These are phyloP conservation scores for Nothocercus nigrocapillus DNA, from an alignment of 2,113 vertebrate species.

Conservation along the genomic window DNA sequence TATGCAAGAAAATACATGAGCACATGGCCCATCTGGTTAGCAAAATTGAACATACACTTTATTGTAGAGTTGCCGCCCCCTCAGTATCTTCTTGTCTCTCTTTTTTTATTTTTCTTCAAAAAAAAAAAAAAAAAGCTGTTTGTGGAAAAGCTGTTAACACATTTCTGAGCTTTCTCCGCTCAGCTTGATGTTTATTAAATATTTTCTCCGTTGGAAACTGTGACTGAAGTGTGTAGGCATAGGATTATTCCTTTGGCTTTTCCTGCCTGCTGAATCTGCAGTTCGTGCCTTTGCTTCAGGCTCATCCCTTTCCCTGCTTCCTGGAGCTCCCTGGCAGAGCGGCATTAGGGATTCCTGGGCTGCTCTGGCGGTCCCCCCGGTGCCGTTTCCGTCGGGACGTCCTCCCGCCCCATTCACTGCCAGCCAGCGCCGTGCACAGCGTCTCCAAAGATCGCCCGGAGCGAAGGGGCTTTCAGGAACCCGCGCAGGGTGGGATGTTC, in stretches of 20 bases:
- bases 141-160: neutral
- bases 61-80: neutral
- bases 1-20: neutral
- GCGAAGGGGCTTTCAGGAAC: neutral
- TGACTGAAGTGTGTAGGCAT: neutral
- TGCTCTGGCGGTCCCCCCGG: accelerated
- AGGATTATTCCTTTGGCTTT: neutral
- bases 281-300: neutral
- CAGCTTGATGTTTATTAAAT: neutral
- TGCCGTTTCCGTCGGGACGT: constrained; percentile 17
- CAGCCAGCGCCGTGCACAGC: neutral
- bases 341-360: neutral
- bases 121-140: accelerated
- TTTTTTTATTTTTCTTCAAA: neutral
- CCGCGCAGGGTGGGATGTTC: neutral
- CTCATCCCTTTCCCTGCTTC: neutral
- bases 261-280: neutral
- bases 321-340: neutral
- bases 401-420: neutral
- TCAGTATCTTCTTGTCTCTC: accelerated
- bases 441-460: neutral
- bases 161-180: neutral
- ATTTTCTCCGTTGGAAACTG: neutral
- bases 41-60: neutral
- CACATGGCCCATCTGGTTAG: accelerated